A percentile compares a stretch with the other conserved stretches of the same genome.
phyloP scores from a whole-genome alignment of 2,888 invertebrate species.

The Allolobophora icterica region DNA sequence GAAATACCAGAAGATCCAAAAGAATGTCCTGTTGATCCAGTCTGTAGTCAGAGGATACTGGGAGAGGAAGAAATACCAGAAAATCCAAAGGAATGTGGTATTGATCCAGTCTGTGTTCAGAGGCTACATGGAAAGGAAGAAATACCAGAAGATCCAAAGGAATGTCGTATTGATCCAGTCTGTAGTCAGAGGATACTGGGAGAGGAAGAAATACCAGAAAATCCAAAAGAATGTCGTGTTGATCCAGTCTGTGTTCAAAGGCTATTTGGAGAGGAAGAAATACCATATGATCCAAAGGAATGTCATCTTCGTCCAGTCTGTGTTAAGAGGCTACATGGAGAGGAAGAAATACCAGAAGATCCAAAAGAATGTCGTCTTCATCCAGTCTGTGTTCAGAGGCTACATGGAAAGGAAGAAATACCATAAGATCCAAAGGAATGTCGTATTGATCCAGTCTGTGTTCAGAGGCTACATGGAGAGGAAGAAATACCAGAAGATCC shows the following conservation, averaged over 20 bases:
- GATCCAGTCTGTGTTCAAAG: constrained; percentile 58
- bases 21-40: constrained; percentile 18
- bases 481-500: background rate
- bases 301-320: constrained; percentile 15
- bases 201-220: background rate
- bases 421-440: background rate
- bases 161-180: constrained; percentile 59
- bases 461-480: background rate
- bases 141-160: constrained; percentile 11
- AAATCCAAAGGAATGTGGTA: constrained; percentile 50
- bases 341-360: constrained; percentile 18
- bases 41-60: background rate
- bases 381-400: background rate
- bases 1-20: background rate
- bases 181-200: constrained; percentile 23
- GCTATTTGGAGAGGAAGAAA: constrained; percentile 51
- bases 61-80: constrained; percentile 25
- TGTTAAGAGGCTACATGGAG: background rate
- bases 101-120: constrained; percentile 48
- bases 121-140: background rate
- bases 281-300: background rate
- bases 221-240: background rate
- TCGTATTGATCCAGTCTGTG: background rate
- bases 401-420: background rate
- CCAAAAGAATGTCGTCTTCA: background rate